Evolutionary conservation across 1,140 invertebrate genomes (phyloP), one percentile per base, ranked within the genome.

Genomic region (Odontomachus brunneus): DNA sequence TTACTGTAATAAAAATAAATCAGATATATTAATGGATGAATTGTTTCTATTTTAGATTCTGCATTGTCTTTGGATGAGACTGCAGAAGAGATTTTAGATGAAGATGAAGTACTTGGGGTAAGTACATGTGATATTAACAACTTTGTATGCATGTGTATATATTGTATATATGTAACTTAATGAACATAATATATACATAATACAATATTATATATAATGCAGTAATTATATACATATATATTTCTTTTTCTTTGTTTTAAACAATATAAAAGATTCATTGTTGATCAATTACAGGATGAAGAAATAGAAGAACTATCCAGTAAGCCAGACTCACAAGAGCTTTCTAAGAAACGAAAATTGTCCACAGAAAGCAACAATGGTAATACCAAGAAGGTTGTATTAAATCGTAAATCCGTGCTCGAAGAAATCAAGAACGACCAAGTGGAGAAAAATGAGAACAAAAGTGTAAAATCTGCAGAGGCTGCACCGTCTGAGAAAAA

Each of bases 371-470:
- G 87, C 65, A 92, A 89, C 65, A 89, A 87, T n/a, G 65, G 76
- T 17, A 89, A 89, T 83, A 66, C 92, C 0, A 96, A 96, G 85
- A 96, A 96, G 91, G 94, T 96, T 73, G 94, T 97, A 24, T 89
- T 97, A 1, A 97, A 97, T 85, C 95, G 97, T 75, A 95, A 95
- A 84, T 92, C 94, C 73, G 94, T 95, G n/a, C 91, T 95, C 22
- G 94, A 94, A 83, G 92, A 94, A 80, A 87, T 92, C 0, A 92
- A 93, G 78, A 85, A 89, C 11, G 91, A 91, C 12, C 71, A 81
- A 51, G 82, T 83, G 9, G 88, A 90, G 51, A 85, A 90, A 48
- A 81, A 86, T n/a, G 89, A 92, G 49, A 89, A 75, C 15, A 80
- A 59, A 26, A 83, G 83, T 44, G 71, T 89, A 69, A 89, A 90